Evolutionary conservation across 2,888 invertebrate genomes (phyloP).

Genomic region (Lucinisca nassula): DNA sequence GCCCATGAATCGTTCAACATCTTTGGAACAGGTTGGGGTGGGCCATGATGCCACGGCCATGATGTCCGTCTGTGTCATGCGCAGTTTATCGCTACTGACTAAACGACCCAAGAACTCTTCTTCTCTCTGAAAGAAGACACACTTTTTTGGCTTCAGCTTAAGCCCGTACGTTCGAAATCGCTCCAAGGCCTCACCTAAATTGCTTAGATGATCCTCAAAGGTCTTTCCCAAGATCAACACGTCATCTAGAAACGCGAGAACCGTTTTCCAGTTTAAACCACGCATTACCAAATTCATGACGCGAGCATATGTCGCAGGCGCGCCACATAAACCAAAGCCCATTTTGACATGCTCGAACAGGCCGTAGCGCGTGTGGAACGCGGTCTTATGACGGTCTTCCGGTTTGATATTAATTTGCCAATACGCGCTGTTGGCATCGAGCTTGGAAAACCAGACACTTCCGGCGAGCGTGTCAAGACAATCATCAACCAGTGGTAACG

Average conservation of each 20-base stretch:
- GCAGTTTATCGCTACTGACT: no score
- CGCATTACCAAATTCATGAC: background rate
- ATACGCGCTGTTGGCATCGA: slow-evolving; percentile 69
- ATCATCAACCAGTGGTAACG: slow-evolving; percentile 52
- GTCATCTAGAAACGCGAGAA: background rate
- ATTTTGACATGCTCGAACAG: background rate
- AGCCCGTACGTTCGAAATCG: background rate
- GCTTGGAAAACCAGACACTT: slow-evolving; percentile 54
- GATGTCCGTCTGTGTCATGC: no score
- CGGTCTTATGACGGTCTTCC: slow-evolving; percentile 2
- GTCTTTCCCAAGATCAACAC: slow-evolving; percentile 12
- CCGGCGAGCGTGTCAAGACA: slow-evolving; percentile 59
- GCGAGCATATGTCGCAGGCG: background rate
- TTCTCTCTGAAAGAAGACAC: no score
- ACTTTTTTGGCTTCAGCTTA: slow-evolving; percentile 49
- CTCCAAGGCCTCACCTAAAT: slow-evolving; percentile 1
- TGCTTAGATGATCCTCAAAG: slow-evolving; percentile 26
- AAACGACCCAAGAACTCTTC: no score
- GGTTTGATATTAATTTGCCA: slow-evolving; percentile 61
- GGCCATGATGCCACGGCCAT: no score
- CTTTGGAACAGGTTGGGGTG: no score
- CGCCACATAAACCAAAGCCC: background rate
- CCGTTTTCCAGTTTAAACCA: background rate
- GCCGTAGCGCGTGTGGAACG: background rate
- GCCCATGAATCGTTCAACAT: no score